Percentiles rank a stretch among this genome's conserved stretches.
Conservation (phyloP, 1,140 invertebrate species). For the Drosophila equinoxialis region DNA sequence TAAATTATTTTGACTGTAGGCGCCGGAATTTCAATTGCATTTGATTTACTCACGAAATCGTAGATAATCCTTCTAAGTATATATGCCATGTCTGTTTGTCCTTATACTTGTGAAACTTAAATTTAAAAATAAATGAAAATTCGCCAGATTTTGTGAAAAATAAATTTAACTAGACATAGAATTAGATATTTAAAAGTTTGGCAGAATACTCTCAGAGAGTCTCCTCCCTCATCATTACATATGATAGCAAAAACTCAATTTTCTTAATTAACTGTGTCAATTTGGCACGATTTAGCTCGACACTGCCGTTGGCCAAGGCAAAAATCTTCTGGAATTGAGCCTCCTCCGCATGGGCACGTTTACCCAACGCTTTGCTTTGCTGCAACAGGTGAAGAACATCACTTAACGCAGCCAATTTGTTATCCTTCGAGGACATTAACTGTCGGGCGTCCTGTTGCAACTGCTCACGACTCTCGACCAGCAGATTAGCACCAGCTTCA, state of each 20-base stretch:
- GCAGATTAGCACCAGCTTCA: constrained; percentile 41
- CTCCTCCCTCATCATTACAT: constrained; percentile 84
- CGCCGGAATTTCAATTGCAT: background rate
- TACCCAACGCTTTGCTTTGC: constrained; percentile 75
- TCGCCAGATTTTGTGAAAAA: constrained; percentile 18
- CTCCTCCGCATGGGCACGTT: constrained; percentile 64
- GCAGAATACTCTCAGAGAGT: constrained; percentile 38
- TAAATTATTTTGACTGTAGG: background rate
- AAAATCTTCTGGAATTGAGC: constrained; percentile 84
- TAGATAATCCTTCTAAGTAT: background rate
- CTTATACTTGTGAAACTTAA: background rate
- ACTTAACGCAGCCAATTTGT: constrained; percentile 84
- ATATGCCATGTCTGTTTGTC: background rate
- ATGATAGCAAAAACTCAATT: constrained; percentile 88
- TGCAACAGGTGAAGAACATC: constrained; percentile 85
- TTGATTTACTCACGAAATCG: background rate
- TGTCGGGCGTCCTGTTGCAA: constrained; percentile 62
- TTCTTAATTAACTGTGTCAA: constrained; percentile 86
- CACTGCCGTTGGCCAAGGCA: constrained; percentile 81
- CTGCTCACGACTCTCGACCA: constrained; percentile 59
- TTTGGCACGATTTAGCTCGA: constrained; percentile 84
- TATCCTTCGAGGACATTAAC: constrained; percentile 53
- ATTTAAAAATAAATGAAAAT: constrained; percentile 1
- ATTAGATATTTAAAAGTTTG: constrained; percentile 14
- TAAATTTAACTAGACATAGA: constrained; percentile 16